These are phyloP conservation scores for Sussaba pulchella DNA, from an alignment of 2,888 invertebrate species.

Conservation along the genomic window DNA sequence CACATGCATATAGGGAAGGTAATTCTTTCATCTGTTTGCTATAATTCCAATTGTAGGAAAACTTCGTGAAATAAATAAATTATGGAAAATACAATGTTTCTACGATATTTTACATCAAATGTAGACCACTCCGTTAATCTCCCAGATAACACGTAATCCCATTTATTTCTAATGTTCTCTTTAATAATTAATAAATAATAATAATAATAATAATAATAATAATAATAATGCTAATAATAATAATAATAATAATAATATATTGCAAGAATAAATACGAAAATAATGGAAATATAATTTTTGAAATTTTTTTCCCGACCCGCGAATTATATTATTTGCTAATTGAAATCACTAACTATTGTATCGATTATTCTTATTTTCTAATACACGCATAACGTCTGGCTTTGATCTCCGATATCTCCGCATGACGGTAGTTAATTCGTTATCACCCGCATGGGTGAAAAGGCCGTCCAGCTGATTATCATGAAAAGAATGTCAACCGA, in stretches of 20 bases:
- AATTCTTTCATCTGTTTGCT: conserved; percentile 39
- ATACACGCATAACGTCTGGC: too few species aligned
- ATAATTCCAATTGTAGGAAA: conserved; percentile 21
- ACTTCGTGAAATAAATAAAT: neutral
- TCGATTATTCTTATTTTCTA: too few species aligned
- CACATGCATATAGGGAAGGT: neutral
- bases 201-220: too few species aligned
- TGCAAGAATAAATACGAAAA: conserved; percentile 29
- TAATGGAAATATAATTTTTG: too few species aligned
- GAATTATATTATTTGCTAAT: conserved; percentile 13
- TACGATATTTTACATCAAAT: conserved; percentile 20
- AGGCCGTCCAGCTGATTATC: conserved; percentile 47
- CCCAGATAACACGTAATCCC: conserved; percentile 46
- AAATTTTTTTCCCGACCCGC: conserved; percentile 10
- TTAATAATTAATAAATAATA: conserved; percentile 39
- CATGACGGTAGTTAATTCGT: neutral
- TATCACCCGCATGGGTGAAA: neutral
- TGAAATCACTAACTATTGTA: too few species aligned
- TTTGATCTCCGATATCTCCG: neutral
- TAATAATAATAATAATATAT: too few species aligned
- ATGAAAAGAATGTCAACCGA: conserved; percentile 67
- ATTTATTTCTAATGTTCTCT: conserved; percentile 54
- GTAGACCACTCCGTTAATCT: conserved; percentile 31
- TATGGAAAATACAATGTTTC: neutral
- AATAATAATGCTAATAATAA: too few species aligned